Base-by-base conservation (phyloP, 1,140 invertebrate genomes). In the Vanessa atalanta region DNA sequence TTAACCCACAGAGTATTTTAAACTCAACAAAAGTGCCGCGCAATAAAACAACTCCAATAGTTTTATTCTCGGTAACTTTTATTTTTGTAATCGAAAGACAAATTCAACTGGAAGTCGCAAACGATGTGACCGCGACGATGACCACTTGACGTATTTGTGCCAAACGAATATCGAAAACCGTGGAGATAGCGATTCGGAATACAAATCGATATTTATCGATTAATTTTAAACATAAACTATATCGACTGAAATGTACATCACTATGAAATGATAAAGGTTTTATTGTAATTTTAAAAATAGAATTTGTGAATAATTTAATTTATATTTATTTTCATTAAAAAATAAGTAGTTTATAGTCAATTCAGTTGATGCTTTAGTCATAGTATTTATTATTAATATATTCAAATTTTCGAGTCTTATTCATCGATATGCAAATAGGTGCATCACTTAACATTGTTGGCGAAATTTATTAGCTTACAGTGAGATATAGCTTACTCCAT, bases 111-210 rank as follows among this genome's bases (percentile, higher is more conserved):
- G 74, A 75, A 51, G 61, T 64, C 65, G 67, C 65, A 47, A 80
- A 65, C 53, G 66, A 65, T 70, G 69, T 48, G 73, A 77, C 70
- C 70, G 75, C 66, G 65, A 65, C 70, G 68, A 66, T 70, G 71
- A 48, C 69, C 73, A 75, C 64, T 78, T 79, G 81, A 80, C 79
- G 77, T 83, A 80, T 80, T 75, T 83, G 74, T 83, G 77, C 73
- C 79, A 79, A 76, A 60, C 60, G 78, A 37, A 65, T 74, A 82
- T 31, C 11, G 71, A 70, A 73, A 79, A 23, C 55, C 73, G 64
- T 83, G 63, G 79, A 83, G 81, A 74, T 57, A 43, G 9, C 7
- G 9, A 20, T 20, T 66, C 53, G 23, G 13, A 20, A 20, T 16
- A 14, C 13, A n/a, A 50, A 50, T 50, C 48, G 48, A 50, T n/a